Conservation (phyloP, 2,888 invertebrate species). For the Abrostola triplasia region DNA sequence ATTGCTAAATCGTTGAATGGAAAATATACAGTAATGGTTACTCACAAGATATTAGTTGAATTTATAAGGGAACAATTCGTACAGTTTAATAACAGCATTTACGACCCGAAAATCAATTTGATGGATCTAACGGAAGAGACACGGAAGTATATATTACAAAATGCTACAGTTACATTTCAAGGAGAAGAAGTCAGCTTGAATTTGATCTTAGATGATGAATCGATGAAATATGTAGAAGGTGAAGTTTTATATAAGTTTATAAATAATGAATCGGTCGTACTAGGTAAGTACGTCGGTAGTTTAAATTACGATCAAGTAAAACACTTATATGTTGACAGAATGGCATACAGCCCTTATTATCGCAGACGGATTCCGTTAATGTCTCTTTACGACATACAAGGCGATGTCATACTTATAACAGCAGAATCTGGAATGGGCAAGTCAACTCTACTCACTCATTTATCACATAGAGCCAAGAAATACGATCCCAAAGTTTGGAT, state of each 20-base stretch:
- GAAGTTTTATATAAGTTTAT: slow-evolving; percentile 22
- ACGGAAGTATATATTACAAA: slow-evolving; percentile 11
- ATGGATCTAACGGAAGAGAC: slow-evolving; percentile 19
- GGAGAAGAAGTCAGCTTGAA: slow-evolving; percentile 15
- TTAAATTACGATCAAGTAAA: slow-evolving; percentile 21
- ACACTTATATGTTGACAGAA: slow-evolving; percentile 19
- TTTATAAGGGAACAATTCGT: slow-evolving; percentile 16
- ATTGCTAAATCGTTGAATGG: background rate
- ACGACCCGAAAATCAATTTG: slow-evolving; percentile 18
- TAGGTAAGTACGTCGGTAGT: slow-evolving; percentile 21
- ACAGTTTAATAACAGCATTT: background rate
- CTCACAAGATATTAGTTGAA: background rate
- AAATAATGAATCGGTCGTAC: background rate
- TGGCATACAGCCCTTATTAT: background rate
- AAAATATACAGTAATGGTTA: slow-evolving; percentile 3
- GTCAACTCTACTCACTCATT: slow-evolving; percentile 41
- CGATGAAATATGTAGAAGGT: slow-evolving; percentile 13
- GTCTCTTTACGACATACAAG: slow-evolving; percentile 18
- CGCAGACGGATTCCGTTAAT: background rate
- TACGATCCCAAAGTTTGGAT: slow-evolving; percentile 30
- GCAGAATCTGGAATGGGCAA: slow-evolving; percentile 48
- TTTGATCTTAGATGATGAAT: slow-evolving; percentile 18
- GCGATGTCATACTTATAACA: slow-evolving; percentile 19
- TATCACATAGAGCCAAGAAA: slow-evolving; percentile 35
- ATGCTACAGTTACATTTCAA: slow-evolving; percentile 33